Evolutionary conservation across 2,797 vertebrate genomes (phyloP).

Genomic region (Labeo calbasu): DNA sequence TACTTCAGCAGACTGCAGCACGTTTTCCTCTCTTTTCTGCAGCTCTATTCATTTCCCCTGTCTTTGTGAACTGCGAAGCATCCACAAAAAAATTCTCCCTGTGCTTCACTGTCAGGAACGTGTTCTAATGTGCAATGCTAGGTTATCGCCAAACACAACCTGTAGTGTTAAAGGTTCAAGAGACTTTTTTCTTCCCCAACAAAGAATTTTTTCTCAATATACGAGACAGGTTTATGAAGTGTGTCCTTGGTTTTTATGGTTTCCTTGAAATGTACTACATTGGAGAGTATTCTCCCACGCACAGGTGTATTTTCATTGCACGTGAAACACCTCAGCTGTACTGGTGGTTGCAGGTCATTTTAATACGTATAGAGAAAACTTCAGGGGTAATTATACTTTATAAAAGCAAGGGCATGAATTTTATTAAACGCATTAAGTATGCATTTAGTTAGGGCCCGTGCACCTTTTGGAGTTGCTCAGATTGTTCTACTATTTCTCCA

Average conservation of each 20-base stretch:
- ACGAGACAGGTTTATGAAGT: background rate
- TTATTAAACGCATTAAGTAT: background rate
- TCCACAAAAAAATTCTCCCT: background rate
- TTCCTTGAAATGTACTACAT: background rate
- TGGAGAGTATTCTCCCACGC: background rate
- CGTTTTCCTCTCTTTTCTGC: background rate
- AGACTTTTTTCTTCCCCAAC: background rate
- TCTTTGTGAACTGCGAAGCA: slow-evolving; percentile 14
- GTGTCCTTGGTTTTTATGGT: slow-evolving; percentile 29
- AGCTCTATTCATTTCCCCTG: background rate
- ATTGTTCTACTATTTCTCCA: too few species aligned
- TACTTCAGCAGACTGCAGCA: slow-evolving; percentile 23
- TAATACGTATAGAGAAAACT: background rate
- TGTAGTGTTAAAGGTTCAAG: background rate
- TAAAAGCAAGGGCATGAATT: background rate
- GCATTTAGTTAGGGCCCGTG: background rate
- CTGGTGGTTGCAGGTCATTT: background rate
- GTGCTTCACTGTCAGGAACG: background rate
- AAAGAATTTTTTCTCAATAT: background rate
- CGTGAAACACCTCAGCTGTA: background rate
- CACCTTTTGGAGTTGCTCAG: too few species aligned
- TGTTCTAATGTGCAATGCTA: background rate
- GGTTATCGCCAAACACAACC: background rate
- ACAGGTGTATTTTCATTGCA: background rate
- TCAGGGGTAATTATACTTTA: background rate